Evolutionary conservation across 1,140 invertebrate genomes (phyloP).

Genomic region (Bombus ignitus): DNA sequence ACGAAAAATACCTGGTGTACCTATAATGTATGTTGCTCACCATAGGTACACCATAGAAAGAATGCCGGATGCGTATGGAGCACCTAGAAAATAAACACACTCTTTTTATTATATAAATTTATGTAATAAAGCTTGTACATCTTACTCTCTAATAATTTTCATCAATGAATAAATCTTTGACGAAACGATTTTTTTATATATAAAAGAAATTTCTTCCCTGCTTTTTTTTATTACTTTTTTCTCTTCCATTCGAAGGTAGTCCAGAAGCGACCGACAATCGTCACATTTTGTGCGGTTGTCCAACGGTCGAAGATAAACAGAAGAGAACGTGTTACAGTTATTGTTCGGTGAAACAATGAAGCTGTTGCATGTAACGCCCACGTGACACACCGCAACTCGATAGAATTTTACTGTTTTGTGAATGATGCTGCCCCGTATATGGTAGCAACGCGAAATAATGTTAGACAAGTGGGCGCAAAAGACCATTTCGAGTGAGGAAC

Average conservation of each 20-base stretch:
- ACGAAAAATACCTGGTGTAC: slow-evolving; percentile 98
- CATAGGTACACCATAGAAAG: slow-evolving; percentile 98
- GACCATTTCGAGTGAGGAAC: slow-evolving; percentile 48
- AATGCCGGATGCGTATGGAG: slow-evolving; percentile 99
- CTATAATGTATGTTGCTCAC: slow-evolving; percentile 98
- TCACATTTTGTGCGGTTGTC: slow-evolving; percentile 8
- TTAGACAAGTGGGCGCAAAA: slow-evolving; percentile 49
- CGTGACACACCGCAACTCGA: slow-evolving; percentile 26
- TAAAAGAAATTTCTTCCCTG: neutral
- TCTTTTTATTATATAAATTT: slow-evolving; percentile 19
- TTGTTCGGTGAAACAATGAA: slow-evolving; percentile 58
- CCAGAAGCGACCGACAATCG: slow-evolving; percentile 3
- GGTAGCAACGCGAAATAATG: slow-evolving; percentile 36
- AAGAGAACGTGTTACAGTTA: slow-evolving; percentile 52
- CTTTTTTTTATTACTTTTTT: neutral
- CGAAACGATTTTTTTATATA: neutral
- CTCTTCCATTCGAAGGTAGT: neutral
- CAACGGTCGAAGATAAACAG: slow-evolving; percentile 39
- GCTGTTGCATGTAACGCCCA: slow-evolving; percentile 46
- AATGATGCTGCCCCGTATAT: slow-evolving; percentile 45
- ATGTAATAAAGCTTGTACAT: slow-evolving; percentile 24
- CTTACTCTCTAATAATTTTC: neutral
- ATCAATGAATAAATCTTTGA: neutral
- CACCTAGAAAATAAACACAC: slow-evolving; percentile 85
- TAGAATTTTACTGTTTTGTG: slow-evolving; percentile 56